A percentile compares a stretch with the other conserved stretches of the same genome.
These are phyloP conservation scores for Lapara coniferarum DNA, from an alignment of 2,888 invertebrate genomes.

Conservation along the genomic window DNA sequence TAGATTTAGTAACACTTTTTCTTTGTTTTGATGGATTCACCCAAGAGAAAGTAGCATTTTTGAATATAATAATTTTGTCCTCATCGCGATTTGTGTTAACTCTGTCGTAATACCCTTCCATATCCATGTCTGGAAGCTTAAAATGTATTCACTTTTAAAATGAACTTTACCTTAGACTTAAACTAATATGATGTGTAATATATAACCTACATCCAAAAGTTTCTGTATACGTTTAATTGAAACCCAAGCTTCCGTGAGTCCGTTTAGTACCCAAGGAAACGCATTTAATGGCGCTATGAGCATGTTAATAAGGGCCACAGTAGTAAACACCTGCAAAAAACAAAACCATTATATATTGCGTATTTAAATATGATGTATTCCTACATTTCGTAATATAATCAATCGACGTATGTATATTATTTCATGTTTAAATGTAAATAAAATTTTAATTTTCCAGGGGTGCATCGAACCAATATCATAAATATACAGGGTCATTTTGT, in stretches of 20 bases:
- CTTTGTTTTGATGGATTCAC: conserved; percentile 65
- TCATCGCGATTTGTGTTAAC: conserved; percentile 75
- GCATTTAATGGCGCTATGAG: conserved; percentile 97
- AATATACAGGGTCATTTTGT: too few relatives aligned
- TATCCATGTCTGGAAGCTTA: conserved; percentile 86
- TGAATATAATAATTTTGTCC: conserved; percentile 83
- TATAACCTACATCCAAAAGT: conserved; percentile 87
- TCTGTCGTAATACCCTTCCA: conserved; percentile 85
- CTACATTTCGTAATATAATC: too few relatives aligned
- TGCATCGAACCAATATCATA: too few relatives aligned
- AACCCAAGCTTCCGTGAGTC: conserved; percentile 97
- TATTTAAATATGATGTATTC: not conserved
- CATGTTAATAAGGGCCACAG: conserved; percentile 97
- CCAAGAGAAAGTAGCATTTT: conserved; percentile 85
- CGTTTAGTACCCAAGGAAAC: conserved; percentile 99
- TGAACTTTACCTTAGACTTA: not conserved
- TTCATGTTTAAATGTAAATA: too few relatives aligned
- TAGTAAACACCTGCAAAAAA: conserved; percentile 89
- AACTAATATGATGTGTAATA: not conserved
- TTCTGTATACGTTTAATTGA: conserved; percentile 94
- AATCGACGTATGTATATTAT: too few relatives aligned
- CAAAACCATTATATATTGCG: not conserved
- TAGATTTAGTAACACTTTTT: conserved; percentile 56
- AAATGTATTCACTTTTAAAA: conserved; percentile 34
- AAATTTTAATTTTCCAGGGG: too few relatives aligned